Conservation (phyloP, 2,113 vertebrate species). For the Pollachius pollachius region DNA sequence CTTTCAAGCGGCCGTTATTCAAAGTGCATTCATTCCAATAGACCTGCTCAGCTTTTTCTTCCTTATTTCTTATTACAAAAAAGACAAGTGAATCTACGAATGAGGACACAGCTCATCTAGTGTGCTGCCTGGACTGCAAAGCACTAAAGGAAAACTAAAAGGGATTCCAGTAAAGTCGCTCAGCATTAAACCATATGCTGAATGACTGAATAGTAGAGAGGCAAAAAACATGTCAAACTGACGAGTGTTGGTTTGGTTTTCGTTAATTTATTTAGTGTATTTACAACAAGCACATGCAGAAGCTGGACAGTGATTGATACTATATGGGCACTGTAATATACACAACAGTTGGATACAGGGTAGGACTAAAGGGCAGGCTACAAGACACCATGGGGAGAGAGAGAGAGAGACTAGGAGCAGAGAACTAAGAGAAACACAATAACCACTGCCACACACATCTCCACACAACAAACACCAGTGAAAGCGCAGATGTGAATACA, state of each 20-base stretch:
- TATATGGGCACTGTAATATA: constrained; percentile 62
- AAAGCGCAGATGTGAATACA: constrained; percentile 57
- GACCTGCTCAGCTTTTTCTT: too few species aligned
- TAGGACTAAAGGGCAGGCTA: constrained; percentile 58
- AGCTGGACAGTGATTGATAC: constrained; percentile 66
- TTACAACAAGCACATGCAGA: constrained; percentile 83
- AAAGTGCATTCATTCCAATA: too few species aligned
- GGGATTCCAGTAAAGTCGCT: too few species aligned
- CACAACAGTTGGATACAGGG: constrained; percentile 59
- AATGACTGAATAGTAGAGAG: too few species aligned
- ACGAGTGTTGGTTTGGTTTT: constrained; percentile 38
- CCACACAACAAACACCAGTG: constrained; percentile 36
- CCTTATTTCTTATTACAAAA: too few species aligned
- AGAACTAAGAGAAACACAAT: constrained; percentile 22
- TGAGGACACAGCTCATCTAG: too few species aligned
- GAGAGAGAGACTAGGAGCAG: constrained; percentile 1
- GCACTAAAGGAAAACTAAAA: too few species aligned
- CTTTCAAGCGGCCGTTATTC: too few species aligned
- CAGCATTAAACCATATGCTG: too few species aligned
- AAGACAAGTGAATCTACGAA: too few species aligned
- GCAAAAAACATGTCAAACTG: constrained; percentile 9
- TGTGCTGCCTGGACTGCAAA: too few species aligned
- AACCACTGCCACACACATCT: constrained; percentile 50
- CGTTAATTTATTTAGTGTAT: constrained; percentile 77
- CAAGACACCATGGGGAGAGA: constrained; percentile 61